Evolutionary conservation across 2,888 invertebrate species (phyloP), one percentile per base, ranked within the genome.

Genomic region (Clostera curtula): DNA sequence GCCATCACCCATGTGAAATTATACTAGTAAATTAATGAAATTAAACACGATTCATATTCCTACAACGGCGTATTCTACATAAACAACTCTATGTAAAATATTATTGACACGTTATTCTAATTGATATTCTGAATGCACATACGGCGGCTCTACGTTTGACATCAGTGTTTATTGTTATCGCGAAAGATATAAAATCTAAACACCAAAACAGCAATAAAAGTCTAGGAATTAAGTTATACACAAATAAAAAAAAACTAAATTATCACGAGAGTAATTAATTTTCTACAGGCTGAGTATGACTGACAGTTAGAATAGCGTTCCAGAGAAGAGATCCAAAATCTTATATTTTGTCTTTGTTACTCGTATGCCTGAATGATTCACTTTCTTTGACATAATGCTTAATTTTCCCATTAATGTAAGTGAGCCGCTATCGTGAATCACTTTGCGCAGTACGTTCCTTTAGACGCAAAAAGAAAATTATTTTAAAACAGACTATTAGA

Each of bases 1-100:
- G 83, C 83, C 83, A 83, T 83, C 72, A 82, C 82, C 82, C 82
- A 83, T 82, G 75, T 72, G 80, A 73, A 72, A 65, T 63, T 69
- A 59, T 61, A 79, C 80, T 74, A 72, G 64, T 72, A 73, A 63
- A 57, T 60, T 59, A 67, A 67, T 61, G 54, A 52, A 76, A 70
- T 65, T 50, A 56, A 57, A 68, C 67, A 71, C 70, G 68, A 71
- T 76, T 68, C 71, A 69, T 65, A 73, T 79, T 75, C 72, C 74
- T 71, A 66, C 54, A 59, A 53, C 61, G 66, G 70, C 62, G 65
- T 70, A 73, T 67, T 35, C 64, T 58, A 67, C 62, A 63, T 64
- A 64, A 71, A 75, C 72, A 76, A 72, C 70, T 69, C 63, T 70
- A 60, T 57, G 55, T 56, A 63, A 69, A 67, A 67, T 63, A 60